These are phyloP conservation scores for Microctonus aethiopoides DNA, from an alignment of 2,888 invertebrate species.

Conservation along the genomic window DNA sequence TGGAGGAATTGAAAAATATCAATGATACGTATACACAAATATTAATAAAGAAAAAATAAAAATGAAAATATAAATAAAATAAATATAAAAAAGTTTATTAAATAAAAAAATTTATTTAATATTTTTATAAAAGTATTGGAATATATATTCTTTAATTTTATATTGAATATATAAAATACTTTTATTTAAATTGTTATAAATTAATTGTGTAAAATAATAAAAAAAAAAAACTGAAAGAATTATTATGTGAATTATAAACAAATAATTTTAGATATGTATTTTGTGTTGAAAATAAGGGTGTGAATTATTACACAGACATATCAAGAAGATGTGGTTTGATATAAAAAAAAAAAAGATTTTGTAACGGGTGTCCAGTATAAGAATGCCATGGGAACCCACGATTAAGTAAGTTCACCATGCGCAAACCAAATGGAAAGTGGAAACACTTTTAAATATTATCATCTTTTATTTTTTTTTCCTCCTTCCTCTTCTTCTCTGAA, in stretches of 20 bases:
- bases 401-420: constrained; percentile 24
- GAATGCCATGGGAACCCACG: constrained; percentile 26
- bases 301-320: background rate
- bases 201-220: background rate
- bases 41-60: background rate
- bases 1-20: background rate
- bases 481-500: too few species aligned
- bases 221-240: background rate
- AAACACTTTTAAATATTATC: constrained; percentile 14
- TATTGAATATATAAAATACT: too few species aligned
- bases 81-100: background rate
- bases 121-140: too few species aligned
- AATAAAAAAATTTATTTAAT: background rate
- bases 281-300: too few species aligned
- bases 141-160: too few species aligned
- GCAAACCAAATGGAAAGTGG: constrained; percentile 32
- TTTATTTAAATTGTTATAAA: too few species aligned
- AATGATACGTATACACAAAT: too few species aligned
- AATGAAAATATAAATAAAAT: background rate
- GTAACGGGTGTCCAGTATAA: constrained; percentile 28
- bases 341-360: background rate
- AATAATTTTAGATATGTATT: too few species aligned
- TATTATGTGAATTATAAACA: too few species aligned
- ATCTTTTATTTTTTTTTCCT: background rate
- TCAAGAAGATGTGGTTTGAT: constrained; percentile 2